A percentile compares a stretch with the other conserved stretches of the same genome.
Conservation (phyloP, 2,113 vertebrate genomes). For the Oxyruncus cristatus region DNA sequence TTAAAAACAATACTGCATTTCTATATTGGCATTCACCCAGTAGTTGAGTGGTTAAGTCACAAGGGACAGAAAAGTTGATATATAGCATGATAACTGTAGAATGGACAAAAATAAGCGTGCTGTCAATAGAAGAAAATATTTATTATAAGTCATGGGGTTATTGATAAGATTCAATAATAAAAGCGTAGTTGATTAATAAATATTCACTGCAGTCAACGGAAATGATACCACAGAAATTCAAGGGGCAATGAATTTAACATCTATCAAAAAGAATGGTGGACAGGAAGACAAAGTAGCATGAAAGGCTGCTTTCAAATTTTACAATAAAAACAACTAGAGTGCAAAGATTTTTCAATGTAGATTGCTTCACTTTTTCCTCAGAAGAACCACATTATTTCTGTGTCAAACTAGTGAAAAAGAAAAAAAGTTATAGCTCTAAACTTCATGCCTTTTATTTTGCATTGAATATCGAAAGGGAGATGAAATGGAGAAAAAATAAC, state of each 20-base stretch:
- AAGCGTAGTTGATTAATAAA: not conserved
- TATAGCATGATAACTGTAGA: not conserved
- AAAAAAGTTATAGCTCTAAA: constrained; percentile 39
- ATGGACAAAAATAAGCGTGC: not conserved
- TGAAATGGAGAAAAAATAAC: not conserved
- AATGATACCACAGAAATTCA: not conserved
- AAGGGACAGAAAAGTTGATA: not conserved
- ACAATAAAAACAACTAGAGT: not conserved
- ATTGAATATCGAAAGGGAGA: constrained; percentile 33
- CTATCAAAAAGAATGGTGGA: not conserved
- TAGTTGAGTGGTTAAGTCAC: not conserved
- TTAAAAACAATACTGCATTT: not conserved
- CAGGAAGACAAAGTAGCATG: not conserved
- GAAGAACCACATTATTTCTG: constrained; percentile 17
- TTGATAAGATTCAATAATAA: not conserved
- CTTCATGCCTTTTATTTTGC: constrained; percentile 48
- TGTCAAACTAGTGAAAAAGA: constrained; percentile 24
- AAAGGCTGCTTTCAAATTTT: not conserved
- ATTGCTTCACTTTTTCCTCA: not conserved
- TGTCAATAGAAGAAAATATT: not conserved
- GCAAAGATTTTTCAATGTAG: constrained; percentile 7
- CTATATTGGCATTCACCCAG: not conserved
- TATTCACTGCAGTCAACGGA: not conserved
- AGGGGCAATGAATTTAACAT: not conserved
- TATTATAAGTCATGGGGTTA: not conserved